Evolutionary conservation across 2,797 vertebrate genomes (phyloP), one percentile per base, ranked within the genome.

Genomic region (Sebastes oblongus): DNA sequence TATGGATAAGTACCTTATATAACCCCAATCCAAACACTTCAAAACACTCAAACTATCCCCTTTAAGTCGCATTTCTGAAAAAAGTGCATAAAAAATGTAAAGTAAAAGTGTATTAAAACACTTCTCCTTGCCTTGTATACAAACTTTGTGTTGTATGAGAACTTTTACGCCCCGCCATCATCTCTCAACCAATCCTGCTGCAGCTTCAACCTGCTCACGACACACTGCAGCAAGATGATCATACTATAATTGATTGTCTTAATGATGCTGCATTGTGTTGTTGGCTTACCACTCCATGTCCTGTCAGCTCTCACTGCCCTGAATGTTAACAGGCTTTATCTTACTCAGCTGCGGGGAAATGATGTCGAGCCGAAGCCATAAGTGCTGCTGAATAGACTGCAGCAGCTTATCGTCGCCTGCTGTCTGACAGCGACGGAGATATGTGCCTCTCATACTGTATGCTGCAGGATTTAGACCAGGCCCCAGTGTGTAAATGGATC

Each of bases 281-380:
- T 79, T 82, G 90, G 86, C 81, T 78, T 66, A 64, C 59, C 72
- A 55, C 61, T 82, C 67, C 34, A 20, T 75, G 81, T 73, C 78
- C 84, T 68, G 87, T 77, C 91, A 76, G 75, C 85, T 62, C 80
- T 75, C 72, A 25, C 78, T 78, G 86, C 72, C 69, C 74, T 77
- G 91, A 91, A 93, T 93, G 86, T 89, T 90, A 93, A 95, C 91
- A 85, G 81, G 69, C 22, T 81, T 84, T 39, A 91, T 91, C 83
- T 90, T 65, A 78, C 85, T 80, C 82, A 34, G 87, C 85, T 82
- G 81, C 80, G 18, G 77, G 85, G 82, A 87, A 72, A 86, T 88
- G 68, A 76, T 80, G 81, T 87, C 79, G 88, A 72, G 66, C 66
- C 12, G 80, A 71, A 73, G 82, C 75, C 67, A n/a, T 77, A 58